Evolutionary conservation across 2,797 vertebrate species (phyloP).

Genomic region (Chanos chanos): DNA sequence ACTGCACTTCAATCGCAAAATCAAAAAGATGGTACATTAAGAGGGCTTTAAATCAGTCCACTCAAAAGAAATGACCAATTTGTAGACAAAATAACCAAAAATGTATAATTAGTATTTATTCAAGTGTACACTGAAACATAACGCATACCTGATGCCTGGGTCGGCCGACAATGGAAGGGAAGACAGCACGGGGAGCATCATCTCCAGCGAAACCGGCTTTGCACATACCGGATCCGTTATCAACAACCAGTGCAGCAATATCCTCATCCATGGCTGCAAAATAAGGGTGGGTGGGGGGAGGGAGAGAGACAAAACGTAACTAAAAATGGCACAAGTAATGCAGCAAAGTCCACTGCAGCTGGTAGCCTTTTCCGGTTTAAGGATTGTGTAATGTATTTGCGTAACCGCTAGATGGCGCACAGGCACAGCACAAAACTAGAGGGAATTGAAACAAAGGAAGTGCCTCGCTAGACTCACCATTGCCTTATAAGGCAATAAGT

Average conservation of each 20-base stretch:
- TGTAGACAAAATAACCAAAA: too few relatives aligned
- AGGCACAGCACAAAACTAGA: constrained; percentile 44
- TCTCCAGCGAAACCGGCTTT: constrained; percentile 97
- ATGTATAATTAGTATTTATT: background rate
- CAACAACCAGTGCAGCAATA: constrained; percentile 95
- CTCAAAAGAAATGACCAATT: background rate
- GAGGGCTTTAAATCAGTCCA: background rate
- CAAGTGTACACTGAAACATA: too few relatives aligned
- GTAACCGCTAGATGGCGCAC: constrained; percentile 77
- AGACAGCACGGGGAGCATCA: constrained; percentile 93
- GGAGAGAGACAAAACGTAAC: background rate
- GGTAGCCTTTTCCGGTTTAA: background rate
- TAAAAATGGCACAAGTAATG: background rate
- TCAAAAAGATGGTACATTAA: background rate
- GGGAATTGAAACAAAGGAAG: constrained; percentile 78
- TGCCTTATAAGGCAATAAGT: constrained; percentile 93
- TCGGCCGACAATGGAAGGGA: constrained; percentile 95
- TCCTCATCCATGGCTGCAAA: constrained; percentile 89
- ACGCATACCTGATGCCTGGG: constrained; percentile 94
- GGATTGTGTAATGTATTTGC: background rate
- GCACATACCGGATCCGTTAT: constrained; percentile 99
- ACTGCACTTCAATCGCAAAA: background rate
- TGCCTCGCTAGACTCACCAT: constrained; percentile 67
- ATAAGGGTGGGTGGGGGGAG: too few relatives aligned
- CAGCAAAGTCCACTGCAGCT: constrained; percentile 1